Conservation (phyloP, 2,113 vertebrate species). For the Fulica atra region DNA sequence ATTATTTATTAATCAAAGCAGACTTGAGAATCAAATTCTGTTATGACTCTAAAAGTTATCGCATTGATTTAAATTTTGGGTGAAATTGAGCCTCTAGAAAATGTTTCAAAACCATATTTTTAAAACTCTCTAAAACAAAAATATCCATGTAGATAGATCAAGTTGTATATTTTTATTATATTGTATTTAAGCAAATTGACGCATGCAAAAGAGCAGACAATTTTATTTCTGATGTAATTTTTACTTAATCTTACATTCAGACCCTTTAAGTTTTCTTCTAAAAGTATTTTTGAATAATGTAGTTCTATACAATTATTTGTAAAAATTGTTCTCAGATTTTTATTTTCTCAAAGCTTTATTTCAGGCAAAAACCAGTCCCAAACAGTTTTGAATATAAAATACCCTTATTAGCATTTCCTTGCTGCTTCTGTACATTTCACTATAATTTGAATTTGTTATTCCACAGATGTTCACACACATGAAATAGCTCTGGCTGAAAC, state of each 20-base stretch:
- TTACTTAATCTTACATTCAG: neutral
- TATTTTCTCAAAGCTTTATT: neutral
- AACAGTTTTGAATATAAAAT: neutral
- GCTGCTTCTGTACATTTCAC: neutral
- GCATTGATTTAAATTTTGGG: neutral
- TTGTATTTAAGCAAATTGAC: neutral
- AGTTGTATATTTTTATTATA: neutral
- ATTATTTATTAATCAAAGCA: neutral
- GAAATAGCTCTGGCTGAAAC: neutral
- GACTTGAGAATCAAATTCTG: neutral
- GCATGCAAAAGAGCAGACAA: accelerated
- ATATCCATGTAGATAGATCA: neutral
- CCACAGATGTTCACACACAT: neutral
- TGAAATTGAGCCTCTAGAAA: neutral
- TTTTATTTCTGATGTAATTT: neutral
- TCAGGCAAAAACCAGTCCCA: neutral
- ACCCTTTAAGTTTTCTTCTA: neutral
- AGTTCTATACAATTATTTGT: accelerated
- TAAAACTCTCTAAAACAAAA: neutral
- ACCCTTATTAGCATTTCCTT: neutral
- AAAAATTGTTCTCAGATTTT: neutral
- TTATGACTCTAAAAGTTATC: neutral
- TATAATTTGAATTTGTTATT: neutral
- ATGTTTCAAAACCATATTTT: neutral
- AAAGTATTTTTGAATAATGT: neutral